These are phyloP conservation scores for Montipora efflorescens DNA, from an alignment of 64 coral and sea anemone genomes.

Conservation along the genomic window DNA sequence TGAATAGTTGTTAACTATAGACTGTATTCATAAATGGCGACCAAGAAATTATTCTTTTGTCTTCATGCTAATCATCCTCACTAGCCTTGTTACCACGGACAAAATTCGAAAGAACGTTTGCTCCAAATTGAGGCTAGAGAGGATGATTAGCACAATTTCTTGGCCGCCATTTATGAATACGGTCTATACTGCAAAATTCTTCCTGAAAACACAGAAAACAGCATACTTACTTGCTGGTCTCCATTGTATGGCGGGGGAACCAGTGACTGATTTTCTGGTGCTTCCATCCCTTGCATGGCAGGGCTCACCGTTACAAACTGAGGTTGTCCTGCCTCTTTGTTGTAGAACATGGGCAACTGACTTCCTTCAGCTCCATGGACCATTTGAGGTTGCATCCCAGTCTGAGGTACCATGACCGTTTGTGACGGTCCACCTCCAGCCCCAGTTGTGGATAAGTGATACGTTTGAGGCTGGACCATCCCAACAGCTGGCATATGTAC, in stretches of 20 bases:
- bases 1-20: too few species aligned
- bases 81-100: too few species aligned
- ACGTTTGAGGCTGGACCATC: conserved; percentile 1
- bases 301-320: neutral
- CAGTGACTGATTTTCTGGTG: neutral
- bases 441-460: conserved; percentile 2
- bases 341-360: neutral
- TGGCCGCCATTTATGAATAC: too few species aligned
- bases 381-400: neutral
- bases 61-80: too few species aligned
- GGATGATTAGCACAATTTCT: too few species aligned
- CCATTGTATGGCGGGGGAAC: neutral
- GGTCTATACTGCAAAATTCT: too few species aligned
- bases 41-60: too few species aligned
- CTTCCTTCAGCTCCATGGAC: neutral
- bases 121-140: too few species aligned
- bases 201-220: too few species aligned
- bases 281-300: neutral
- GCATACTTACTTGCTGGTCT: neutral
- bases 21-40: too few species aligned
- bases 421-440: neutral
- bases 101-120: too few species aligned
- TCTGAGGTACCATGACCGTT: neutral
- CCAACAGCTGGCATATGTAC: neutral
- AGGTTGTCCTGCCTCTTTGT: neutral